Percentiles rank a stretch among this genome's conserved stretches.
Conservation (phyloP, 2,888 invertebrate genomes). For the Orthosia cruda region DNA sequence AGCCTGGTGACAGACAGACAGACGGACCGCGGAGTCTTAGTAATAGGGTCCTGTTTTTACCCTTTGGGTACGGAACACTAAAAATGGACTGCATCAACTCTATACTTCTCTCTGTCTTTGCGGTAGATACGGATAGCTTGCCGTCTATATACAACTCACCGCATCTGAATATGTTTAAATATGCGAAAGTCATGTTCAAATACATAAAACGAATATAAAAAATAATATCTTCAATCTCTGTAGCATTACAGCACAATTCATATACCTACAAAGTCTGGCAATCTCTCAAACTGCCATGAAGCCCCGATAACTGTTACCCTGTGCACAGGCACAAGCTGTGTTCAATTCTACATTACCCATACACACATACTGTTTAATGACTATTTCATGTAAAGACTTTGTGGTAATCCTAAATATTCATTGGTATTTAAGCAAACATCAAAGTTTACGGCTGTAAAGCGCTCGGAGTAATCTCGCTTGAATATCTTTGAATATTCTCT, state of each 20-base stretch:
- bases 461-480: slow-evolving; percentile 21
- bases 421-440: slow-evolving; percentile 64
- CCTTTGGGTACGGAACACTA: too few species aligned
- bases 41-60: too few species aligned
- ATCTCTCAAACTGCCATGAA: background rate
- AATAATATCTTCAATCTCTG: background rate
- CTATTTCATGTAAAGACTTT: slow-evolving; percentile 49
- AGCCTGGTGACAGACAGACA: too few species aligned
- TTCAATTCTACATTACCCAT: slow-evolving; percentile 23
- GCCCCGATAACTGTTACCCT: background rate
- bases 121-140: background rate
- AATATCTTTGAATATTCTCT: slow-evolving; percentile 23
- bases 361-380: slow-evolving; percentile 34
- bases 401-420: slow-evolving; percentile 61
- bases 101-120: background rate
- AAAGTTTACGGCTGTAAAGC: slow-evolving; percentile 63
- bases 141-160: too few species aligned
- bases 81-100: too few species aligned
- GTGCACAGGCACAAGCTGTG: slow-evolving; percentile 1
- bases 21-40: too few species aligned
- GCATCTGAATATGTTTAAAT: background rate
- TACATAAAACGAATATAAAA: too few species aligned
- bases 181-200: background rate
- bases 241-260: background rate
- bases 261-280: background rate